Base-by-base conservation (phyloP, 2,888 invertebrate genomes). In the Cheilosia impressa region DNA sequence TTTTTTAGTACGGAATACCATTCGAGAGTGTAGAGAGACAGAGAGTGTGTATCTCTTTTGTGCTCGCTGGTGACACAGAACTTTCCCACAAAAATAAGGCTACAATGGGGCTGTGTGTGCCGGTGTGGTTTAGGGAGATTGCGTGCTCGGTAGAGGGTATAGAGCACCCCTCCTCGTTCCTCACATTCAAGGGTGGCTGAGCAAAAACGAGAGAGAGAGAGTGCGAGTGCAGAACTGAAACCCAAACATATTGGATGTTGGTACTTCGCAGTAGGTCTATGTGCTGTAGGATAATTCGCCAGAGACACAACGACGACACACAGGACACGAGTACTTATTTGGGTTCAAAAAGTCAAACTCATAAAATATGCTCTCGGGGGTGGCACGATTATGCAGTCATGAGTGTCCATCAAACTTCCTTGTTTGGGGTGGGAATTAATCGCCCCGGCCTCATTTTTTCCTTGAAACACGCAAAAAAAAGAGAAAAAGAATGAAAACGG, bases 341-440 rank as follows among this genome's bases (percentile, higher is more conserved):
- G 73, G 50, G 75, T 84, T 84, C 60, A 79, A 69, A 84, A 66
- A 81, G 75, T 85, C 80, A 76, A 85, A 68, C 57, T 66, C 41
- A 58, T 60, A n/a, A 60, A 68, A 47, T 47, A 6, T 24, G 10
- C 9, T 13, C 13, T 13, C 15, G 57, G 19, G 45, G 50, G 62
- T 45, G 43, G 60, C 45, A 76, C 77, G 27, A 85, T 85, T 81
- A 85, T 81, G 76, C 85, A 81, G 76, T 57, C 76, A 76, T 72
- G 85, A 81, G 71, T 76, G 80, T 77, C 81, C 85, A 81, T 85
- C 85, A 80, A 58, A 79, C 69, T 80, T 80, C 80, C 69, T 57
- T 38, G 43, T 69, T 38, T 43, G 34, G 15, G 15, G 69, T 15
- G 31, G 45, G 62, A 60, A 62, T 58, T 81, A 85, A 85, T 81